These are phyloP conservation scores for Theonella swinhoei DNA, from an alignment of 37 sponge, comb jelly and placozoan genomes.

Conservation along the genomic window DNA sequence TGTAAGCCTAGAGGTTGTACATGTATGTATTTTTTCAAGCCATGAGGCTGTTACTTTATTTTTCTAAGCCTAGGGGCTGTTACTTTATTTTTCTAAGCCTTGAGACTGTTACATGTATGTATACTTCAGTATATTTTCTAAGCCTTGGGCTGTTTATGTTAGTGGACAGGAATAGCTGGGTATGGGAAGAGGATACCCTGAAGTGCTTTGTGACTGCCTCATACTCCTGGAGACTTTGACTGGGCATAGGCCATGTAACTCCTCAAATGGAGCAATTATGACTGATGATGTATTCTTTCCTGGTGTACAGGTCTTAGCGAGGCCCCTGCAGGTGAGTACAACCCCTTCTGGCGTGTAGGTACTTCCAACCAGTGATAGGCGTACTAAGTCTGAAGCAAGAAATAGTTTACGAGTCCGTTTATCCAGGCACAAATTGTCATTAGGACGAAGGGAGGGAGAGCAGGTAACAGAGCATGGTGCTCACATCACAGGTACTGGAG, in stretches of 20 bases:
- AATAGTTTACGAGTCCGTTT: not conserved
- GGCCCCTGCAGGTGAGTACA: not conserved
- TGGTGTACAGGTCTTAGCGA: too few relatives aligned
- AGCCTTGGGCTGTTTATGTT: too few relatives aligned
- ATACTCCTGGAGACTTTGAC: slow-evolving; percentile 17
- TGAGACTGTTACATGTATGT: too few relatives aligned
- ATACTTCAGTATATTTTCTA: too few relatives aligned
- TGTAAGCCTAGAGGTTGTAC: too few relatives aligned
- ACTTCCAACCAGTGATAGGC: not conserved
- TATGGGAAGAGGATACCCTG: not conserved
- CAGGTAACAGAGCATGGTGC: not conserved
- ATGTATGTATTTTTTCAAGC: too few relatives aligned
- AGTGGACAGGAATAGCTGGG: slow-evolving; percentile 18
- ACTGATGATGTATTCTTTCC: slow-evolving; percentile 1
- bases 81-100: too few relatives aligned
- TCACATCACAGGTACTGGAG: slow-evolving; percentile 4
- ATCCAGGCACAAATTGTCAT: not conserved
- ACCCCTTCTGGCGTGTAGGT: not conserved
- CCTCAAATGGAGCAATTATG: not conserved
- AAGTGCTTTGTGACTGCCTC: not conserved
- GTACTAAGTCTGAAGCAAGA: too few relatives aligned
- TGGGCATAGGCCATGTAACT: slow-evolving; percentile 1
- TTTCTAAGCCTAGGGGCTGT: too few relatives aligned
- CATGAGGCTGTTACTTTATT: too few relatives aligned
- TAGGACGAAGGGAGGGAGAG: not conserved